These are phyloP conservation scores for Pelodiscus sinensis DNA, from an alignment of 2,113 vertebrate species.

Conservation along the genomic window DNA sequence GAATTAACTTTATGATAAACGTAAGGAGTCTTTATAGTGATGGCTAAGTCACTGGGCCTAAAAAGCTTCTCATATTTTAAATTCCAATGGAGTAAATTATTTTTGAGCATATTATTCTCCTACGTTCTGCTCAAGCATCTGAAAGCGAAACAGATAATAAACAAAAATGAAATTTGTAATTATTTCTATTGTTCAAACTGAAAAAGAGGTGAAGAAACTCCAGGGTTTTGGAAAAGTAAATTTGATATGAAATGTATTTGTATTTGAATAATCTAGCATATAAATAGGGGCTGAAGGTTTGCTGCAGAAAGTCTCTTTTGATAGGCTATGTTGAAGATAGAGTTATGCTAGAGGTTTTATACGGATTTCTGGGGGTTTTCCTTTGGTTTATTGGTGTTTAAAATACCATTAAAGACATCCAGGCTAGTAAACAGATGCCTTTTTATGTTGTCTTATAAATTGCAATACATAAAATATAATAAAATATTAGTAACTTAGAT, in stretches of 20 bases:
- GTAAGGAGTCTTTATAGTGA: background rate
- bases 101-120: background rate
- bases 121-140: background rate
- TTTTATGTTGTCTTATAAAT: background rate
- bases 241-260: background rate
- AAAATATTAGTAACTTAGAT: conserved; percentile 18
- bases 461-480: conserved; percentile 9
- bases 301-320: background rate
- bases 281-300: background rate
- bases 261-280: background rate
- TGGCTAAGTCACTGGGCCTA: background rate
- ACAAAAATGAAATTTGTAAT: background rate
- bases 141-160: background rate
- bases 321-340: background rate
- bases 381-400: background rate
- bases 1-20: background rate
- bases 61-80: background rate
- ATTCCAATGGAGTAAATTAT: background rate
- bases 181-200: rapidly evolving
- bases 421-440: background rate
- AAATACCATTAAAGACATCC: background rate
- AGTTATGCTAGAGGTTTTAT: background rate
- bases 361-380: rapidly evolving
- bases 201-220: rapidly evolving
- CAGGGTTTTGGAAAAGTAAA: background rate